Conservation (phyloP, 2,113 vertebrate species). For the Semicossyphus pulcher region DNA sequence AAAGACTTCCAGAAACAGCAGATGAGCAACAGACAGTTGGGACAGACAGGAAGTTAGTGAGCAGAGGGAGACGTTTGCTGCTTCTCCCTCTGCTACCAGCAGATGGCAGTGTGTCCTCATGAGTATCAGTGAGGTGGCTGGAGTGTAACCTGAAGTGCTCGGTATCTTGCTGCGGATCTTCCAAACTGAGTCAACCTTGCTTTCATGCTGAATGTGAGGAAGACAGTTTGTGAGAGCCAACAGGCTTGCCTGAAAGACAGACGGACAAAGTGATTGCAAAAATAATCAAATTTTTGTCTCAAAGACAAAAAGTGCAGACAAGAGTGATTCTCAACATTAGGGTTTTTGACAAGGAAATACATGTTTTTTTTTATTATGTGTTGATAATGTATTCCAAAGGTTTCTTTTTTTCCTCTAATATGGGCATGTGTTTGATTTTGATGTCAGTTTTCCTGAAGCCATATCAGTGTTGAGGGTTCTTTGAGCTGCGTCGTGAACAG, state of each 20-base stretch:
- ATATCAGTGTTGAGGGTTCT: constrained; percentile 46
- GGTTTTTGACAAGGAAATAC: constrained; percentile 1
- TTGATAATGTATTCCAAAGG: constrained; percentile 45
- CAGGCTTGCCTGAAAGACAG: not conserved
- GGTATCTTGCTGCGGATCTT: not conserved
- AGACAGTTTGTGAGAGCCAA: not conserved
- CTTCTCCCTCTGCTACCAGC: constrained; percentile 28
- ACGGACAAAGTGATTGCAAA: not conserved
- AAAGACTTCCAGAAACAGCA: constrained; percentile 1
- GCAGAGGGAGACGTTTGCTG: not conserved
- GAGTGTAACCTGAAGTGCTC: not conserved
- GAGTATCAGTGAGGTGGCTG: not conserved
- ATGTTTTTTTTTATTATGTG: constrained; percentile 30
- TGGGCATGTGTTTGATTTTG: constrained; percentile 31
- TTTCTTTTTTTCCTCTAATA: constrained; percentile 28
- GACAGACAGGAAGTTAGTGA: not conserved
- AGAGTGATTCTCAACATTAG: not conserved
- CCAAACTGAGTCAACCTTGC: not conserved
- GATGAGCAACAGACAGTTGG: not conserved
- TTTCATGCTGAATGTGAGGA: not conserved
- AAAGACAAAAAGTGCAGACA: not conserved
- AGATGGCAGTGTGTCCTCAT: constrained; percentile 57
- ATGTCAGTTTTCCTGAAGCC: constrained; percentile 56
- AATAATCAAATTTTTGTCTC: not conserved
- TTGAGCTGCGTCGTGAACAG: constrained; percentile 11